These are phyloP conservation scores for Agonopterix alstromeriana DNA, from an alignment of 2,888 invertebrate genomes.

Conservation along the genomic window DNA sequence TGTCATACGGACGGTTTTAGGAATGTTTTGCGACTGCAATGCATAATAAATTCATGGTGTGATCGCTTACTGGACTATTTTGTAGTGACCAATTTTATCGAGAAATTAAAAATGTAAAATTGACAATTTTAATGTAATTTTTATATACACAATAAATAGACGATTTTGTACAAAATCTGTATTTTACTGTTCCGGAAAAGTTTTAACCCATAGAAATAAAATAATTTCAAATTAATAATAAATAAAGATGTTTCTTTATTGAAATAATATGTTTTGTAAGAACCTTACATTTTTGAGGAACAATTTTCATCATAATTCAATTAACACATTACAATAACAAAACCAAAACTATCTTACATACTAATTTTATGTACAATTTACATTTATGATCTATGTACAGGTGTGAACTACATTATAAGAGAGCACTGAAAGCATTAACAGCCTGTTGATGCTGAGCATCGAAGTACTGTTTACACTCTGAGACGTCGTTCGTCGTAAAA, in stretches of 20 bases:
- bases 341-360: conserved; percentile 18
- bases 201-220: not conserved
- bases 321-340: conserved; percentile 17
- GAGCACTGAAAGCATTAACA: conserved; percentile 48
- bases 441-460: conserved; percentile 50
- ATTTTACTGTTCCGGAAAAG: conserved; percentile 25
- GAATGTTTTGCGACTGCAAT: conserved; percentile 52
- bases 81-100: conserved; percentile 76
- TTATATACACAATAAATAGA: conserved; percentile 78
- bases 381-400: conserved; percentile 17
- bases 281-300: conserved; percentile 13
- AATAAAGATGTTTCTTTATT: conserved; percentile 2
- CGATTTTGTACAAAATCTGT: conserved; percentile 66
- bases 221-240: not conserved
- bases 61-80: conserved; percentile 72
- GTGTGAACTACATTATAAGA: conserved; percentile 42
- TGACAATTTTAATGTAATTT: conserved; percentile 77
- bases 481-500: conserved; percentile 40
- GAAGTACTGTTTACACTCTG: conserved; percentile 56
- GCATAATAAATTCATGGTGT: conserved; percentile 63
- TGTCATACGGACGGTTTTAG: conserved; percentile 34
- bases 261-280: not conserved
- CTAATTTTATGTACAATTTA: conserved; percentile 9
- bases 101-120: conserved; percentile 68
- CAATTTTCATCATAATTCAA: conserved; percentile 21